Evolutionary conservation across 2,113 vertebrate genomes (phyloP).

Genomic region (Petromus typicus): DNA sequence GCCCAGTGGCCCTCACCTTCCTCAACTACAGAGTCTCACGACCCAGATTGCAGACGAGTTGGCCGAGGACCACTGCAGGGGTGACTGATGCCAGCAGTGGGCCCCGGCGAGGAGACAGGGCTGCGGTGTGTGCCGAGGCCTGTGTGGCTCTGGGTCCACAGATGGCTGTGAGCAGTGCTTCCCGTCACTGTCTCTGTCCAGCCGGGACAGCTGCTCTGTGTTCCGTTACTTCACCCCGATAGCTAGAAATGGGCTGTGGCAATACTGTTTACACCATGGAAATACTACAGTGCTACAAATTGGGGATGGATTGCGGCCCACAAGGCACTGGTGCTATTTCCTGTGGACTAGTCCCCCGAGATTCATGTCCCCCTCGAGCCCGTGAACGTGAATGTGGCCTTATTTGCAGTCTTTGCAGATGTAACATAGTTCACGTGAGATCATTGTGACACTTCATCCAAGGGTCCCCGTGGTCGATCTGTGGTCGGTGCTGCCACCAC

Average conservation of each 20-base stretch:
- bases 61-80: background rate
- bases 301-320: background rate
- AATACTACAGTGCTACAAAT: background rate
- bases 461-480: background rate
- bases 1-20: background rate
- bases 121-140: background rate
- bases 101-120: background rate
- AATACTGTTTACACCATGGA: background rate
- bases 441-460: background rate
- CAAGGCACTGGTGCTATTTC: background rate
- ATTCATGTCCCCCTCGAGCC: background rate
- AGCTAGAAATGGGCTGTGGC: background rate
- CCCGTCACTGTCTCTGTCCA: background rate
- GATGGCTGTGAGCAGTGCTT: background rate
- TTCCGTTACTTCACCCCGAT: background rate
- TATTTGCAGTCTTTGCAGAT: background rate
- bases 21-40: background rate
- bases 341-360: background rate
- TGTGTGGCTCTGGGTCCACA: background rate
- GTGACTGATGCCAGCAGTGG: background rate
- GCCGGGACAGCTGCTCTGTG: background rate
- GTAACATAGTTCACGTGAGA: background rate
- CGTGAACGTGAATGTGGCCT: background rate
- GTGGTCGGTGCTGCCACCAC: background rate
- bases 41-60: background rate